Conservation (phyloP, 1,140 invertebrate species). For the Cheumatopsyche charites region DNA sequence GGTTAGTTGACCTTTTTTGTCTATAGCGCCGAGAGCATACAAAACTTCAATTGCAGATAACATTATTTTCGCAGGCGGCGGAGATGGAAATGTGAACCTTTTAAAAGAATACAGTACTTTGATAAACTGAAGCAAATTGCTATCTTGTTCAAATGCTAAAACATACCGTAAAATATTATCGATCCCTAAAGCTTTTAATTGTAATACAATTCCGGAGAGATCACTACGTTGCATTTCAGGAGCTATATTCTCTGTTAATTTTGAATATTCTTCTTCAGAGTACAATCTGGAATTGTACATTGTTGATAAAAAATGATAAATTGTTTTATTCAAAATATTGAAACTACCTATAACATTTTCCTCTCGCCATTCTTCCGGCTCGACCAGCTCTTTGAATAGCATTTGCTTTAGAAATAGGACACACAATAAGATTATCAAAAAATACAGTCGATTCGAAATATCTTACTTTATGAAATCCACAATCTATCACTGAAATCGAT, state of each 20-base stretch:
- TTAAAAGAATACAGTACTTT: constrained; percentile 31
- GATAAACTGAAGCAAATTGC: no score
- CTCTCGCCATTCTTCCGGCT: constrained; percentile 83
- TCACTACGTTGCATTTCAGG: constrained; percentile 95
- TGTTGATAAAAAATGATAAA: background rate
- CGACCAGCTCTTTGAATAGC: constrained; percentile 91
- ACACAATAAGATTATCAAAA: constrained; percentile 83
- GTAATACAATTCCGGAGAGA: constrained; percentile 83
- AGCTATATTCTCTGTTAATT: constrained; percentile 72
- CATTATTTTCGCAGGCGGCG: constrained; percentile 90
- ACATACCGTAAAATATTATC: constrained; percentile 75
- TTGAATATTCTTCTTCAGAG: constrained; percentile 77
- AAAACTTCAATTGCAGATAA: constrained; percentile 85
- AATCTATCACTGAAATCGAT: constrained; percentile 81
- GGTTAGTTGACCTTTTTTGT: constrained; percentile 81
- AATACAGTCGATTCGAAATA: constrained; percentile 86
- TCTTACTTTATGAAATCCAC: constrained; percentile 95
- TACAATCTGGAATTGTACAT: constrained; percentile 65
- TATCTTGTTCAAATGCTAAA: no score
- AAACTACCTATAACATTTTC: constrained; percentile 77
- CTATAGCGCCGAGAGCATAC: constrained; percentile 83
- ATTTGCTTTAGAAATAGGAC: constrained; percentile 87
- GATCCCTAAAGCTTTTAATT: constrained; percentile 95
- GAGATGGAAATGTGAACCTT: constrained; percentile 82
- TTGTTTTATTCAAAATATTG: background rate